Conservation (phyloP, 2,888 invertebrate species). For the Hirtodrosophila trivittata region DNA sequence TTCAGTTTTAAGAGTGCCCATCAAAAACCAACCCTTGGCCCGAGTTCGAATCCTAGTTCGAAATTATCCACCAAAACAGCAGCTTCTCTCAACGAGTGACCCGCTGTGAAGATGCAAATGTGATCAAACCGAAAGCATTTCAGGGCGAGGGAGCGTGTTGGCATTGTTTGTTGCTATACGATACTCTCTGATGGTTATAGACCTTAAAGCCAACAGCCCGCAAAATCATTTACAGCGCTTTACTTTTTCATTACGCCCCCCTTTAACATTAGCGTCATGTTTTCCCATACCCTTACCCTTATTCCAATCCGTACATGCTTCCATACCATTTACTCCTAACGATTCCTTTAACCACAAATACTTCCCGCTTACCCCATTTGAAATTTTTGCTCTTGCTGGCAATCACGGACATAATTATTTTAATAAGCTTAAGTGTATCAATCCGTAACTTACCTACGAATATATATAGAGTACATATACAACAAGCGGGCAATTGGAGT, state of each 20-base stretch:
- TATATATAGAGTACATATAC: too few species aligned
- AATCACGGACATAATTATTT: slow-evolving; percentile 44
- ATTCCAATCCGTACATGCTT: too few species aligned
- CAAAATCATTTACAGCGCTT: slow-evolving; percentile 58
- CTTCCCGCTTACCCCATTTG: neutral
- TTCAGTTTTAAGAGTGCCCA: slow-evolving; percentile 12
- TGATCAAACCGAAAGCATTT: too few species aligned
- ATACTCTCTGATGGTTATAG: slow-evolving; percentile 7
- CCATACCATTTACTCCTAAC: neutral
- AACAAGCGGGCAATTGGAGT: too few species aligned
- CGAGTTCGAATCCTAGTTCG: neutral
- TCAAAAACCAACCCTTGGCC: slow-evolving; percentile 31
- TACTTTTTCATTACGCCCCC: slow-evolving; percentile 40
- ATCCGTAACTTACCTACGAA: slow-evolving; percentile 2
- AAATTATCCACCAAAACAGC: neutral
- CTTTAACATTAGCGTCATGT: neutral
- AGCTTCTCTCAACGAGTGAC: too few species aligned
- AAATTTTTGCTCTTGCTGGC: slow-evolving; percentile 21
- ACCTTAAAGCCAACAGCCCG: slow-evolving; percentile 48
- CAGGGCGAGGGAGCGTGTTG: too few species aligned
- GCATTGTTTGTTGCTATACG: too few species aligned
- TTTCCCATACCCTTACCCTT: too few species aligned
- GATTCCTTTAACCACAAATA: neutral
- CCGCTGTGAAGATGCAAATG: too few species aligned
- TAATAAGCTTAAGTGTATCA: slow-evolving; percentile 69